phyloP scores from a whole-genome alignment of 2,113 vertebrate genomes.

The Dasyornis broadbenti region DNA sequence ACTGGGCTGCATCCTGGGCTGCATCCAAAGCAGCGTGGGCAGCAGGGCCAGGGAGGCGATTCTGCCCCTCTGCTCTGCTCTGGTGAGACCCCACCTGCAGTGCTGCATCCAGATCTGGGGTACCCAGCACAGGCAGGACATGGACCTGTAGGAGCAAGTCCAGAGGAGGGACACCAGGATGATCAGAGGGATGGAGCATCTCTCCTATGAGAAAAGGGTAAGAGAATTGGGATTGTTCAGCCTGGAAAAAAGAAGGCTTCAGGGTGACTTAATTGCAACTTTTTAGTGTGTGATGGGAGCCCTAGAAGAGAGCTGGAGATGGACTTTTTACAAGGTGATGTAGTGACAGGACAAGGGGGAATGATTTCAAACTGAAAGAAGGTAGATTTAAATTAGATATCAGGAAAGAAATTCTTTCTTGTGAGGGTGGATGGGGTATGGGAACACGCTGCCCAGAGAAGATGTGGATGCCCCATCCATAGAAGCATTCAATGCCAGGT shows the following conservation, averaged over 20 bases:
- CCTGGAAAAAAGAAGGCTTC: background rate
- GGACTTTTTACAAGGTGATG: background rate
- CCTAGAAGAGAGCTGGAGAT: background rate
- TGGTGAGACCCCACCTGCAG: background rate
- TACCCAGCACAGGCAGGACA: background rate
- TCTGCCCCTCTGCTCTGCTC: background rate
- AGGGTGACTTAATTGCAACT: background rate
- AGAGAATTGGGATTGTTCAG: background rate
- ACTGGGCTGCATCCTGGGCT: rapidly evolving
- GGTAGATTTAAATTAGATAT: background rate
- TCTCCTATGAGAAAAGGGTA: background rate
- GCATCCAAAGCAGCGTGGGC: background rate
- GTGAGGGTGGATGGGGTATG: background rate
- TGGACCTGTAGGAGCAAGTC: rapidly evolving
- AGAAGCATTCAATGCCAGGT: background rate
- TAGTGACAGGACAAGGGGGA: background rate
- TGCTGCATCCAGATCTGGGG: background rate
- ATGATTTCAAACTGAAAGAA: background rate
- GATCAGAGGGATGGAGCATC: background rate
- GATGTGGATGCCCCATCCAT: background rate
- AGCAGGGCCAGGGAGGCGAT: background rate
- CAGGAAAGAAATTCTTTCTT: background rate
- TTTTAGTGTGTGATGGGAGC: background rate
- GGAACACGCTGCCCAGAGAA: background rate
- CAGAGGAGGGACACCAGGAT: background rate